Conservation (phyloP, 2,888 invertebrate genomes). For the Acleris holmiana region DNA sequence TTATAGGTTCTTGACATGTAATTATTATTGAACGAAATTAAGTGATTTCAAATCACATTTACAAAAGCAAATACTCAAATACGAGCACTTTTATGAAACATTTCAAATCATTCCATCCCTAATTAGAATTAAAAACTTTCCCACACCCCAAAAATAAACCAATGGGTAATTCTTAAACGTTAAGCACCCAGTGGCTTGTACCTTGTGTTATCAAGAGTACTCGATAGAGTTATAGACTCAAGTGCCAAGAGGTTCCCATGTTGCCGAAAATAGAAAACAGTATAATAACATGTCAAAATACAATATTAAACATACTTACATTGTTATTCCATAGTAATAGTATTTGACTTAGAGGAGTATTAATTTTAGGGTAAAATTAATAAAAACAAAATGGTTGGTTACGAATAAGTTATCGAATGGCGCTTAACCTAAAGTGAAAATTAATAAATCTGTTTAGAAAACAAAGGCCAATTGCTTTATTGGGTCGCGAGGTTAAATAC, state of each 20-base stretch:
- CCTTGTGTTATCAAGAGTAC: slow-evolving; percentile 31
- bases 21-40: too few relatives aligned
- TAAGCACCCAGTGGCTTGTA: slow-evolving; percentile 43
- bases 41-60: too few relatives aligned
- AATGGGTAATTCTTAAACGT: slow-evolving; percentile 46
- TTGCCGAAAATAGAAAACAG: slow-evolving; percentile 53
- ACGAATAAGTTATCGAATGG: too few relatives aligned
- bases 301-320: slow-evolving; percentile 9
- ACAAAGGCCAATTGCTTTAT: too few relatives aligned
- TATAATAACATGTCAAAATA: slow-evolving; percentile 32
- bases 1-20: too few relatives aligned
- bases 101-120: not conserved
- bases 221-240: slow-evolving; percentile 43
- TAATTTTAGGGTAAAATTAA: too few relatives aligned
- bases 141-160: slow-evolving; percentile 59
- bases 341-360: not conserved
- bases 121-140: slow-evolving; percentile 46
- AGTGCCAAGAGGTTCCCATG: slow-evolving; percentile 60
- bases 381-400: too few relatives aligned
- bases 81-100: not conserved
- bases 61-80: not conserved
- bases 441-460: too few relatives aligned
- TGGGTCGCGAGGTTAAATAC: too few relatives aligned
- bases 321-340: slow-evolving; percentile 1
- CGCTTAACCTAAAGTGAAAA: too few relatives aligned